Conservation (phyloP, 2,888 invertebrate genomes). For the Oscheius sp. region DNA sequence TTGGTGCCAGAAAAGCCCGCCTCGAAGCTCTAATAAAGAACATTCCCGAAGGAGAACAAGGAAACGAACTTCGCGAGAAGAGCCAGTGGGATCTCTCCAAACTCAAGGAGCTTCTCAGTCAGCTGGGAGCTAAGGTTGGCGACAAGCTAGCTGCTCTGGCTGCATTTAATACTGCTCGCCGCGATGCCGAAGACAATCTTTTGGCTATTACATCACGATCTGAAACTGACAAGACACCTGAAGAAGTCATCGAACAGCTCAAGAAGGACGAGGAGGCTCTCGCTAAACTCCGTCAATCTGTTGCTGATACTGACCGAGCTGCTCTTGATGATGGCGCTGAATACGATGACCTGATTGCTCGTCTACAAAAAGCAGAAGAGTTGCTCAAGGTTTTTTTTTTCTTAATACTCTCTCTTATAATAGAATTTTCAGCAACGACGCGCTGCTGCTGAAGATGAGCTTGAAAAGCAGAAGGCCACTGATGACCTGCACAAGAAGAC, state of each 20-base stretch:
- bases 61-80: constrained; percentile 46
- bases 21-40: constrained; percentile 42
- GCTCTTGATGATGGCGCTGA: constrained; percentile 42
- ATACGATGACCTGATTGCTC: constrained; percentile 44
- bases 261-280: constrained; percentile 35
- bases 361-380: constrained; percentile 43
- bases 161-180: constrained; percentile 49
- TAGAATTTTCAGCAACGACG: constrained; percentile 42
- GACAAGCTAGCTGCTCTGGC: constrained; percentile 54
- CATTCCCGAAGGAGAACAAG: constrained; percentile 38
- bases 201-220: constrained; percentile 36
- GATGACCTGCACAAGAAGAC: constrained; percentile 38
- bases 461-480: constrained; percentile 38
- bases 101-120: constrained; percentile 47
- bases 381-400: constrained; percentile 41
- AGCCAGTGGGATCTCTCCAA: constrained; percentile 50
- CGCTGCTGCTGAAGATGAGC: constrained; percentile 41
- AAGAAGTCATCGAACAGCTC: constrained; percentile 40
- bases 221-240: constrained; percentile 26
- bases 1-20: constrained; percentile 40
- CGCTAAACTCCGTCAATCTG: constrained; percentile 32
- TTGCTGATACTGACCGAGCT: constrained; percentile 34
- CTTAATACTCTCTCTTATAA: no score
- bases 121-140: constrained; percentile 46
- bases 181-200: constrained; percentile 47